Evolutionary conservation across 2,113 vertebrate species (phyloP), one percentile per base, ranked within the genome.

Genomic region (Panurus biarmicus): DNA sequence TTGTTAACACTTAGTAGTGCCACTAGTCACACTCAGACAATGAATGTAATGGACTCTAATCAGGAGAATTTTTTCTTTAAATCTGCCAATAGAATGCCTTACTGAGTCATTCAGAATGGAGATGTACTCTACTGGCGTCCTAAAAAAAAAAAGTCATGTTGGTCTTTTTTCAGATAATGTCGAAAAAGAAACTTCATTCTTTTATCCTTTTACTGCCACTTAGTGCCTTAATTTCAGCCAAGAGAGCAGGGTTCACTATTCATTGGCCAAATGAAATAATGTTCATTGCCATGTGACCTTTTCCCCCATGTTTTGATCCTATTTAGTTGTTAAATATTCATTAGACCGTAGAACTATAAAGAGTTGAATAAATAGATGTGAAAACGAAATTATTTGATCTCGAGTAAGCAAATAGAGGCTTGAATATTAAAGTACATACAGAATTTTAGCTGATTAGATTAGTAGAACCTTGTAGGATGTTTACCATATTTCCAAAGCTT

Each of bases 181-280:
- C 67, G 54, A 23, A 89, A 85, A 76, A 91, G 77, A 33, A 71
- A 28, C 54, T 45, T 96, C 94, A 90, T 94, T 93, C 95, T 85
- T 95, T 93, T 96, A 85, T 97, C 93, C 54, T 97, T 97, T 97
- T 86, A 96, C 96, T 97, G 97, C 98, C 98, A 96, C 96, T 97
- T 97, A 98, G 98, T 98, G 98, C 98, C 98, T 98, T 98, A 98
- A 96, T 94, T 97, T 97, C 97, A 96, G 81, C 96, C 95, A 97
- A 97, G 97, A 97, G 97, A 97, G 96, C 96, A 98, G 97, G 95
- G 91, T 97, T 97, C 96, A 93, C 96, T 97, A 94, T 93, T 97
- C 88, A 94, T 17, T 96, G 95, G 95, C 96, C 96, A 98, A 96
- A 96, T 96, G 94, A 96, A 97, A 95, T 66, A 62, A 95, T 83